phyloP scores from a whole-genome alignment of 2,888 invertebrate species.

The Latrodectus elegans region DNA sequence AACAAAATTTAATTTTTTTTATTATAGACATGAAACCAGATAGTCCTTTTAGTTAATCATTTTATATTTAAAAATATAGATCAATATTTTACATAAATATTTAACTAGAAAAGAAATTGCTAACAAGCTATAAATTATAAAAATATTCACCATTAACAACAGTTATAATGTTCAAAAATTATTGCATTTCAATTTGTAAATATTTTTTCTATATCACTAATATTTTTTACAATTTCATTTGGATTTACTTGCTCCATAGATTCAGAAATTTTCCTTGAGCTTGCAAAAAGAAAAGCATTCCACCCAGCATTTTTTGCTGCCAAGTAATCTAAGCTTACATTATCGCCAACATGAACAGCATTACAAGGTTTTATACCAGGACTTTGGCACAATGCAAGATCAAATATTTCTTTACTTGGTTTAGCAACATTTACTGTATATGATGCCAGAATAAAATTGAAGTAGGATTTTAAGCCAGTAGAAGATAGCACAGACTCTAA shows the following conservation, averaged over 20 bases:
- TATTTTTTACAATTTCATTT: constrained; percentile 35
- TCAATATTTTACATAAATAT: too few species aligned
- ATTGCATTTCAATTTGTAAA: too few species aligned
- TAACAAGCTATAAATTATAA: too few species aligned
- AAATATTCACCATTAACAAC: too few species aligned
- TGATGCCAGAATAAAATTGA: constrained; percentile 87
- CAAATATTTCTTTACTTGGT: constrained; percentile 84
- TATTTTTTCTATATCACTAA: constrained; percentile 34
- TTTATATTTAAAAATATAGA: too few species aligned
- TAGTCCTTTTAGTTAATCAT: too few species aligned
- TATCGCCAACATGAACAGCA: constrained; percentile 89
- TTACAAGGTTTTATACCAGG: constrained; percentile 77
- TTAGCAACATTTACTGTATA: constrained; percentile 85
- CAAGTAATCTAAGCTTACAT: constrained; percentile 83
- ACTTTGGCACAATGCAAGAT: constrained; percentile 79
- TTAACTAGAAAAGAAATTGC: too few species aligned
- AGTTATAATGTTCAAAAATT: too few species aligned
- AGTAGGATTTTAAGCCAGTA: constrained; percentile 82
- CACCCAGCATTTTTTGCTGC: constrained; percentile 86
- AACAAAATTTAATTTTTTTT: too few species aligned
- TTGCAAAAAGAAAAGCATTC: constrained; percentile 79
- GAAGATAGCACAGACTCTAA: constrained; percentile 82
- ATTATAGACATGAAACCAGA: too few species aligned
- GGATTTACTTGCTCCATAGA: constrained; percentile 6
- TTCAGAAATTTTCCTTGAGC: constrained; percentile 2